Percentiles rank a stretch among this genome's conserved stretches.
phyloP scores from a whole-genome alignment of 2,797 vertebrate species.

The Myotis myotis region DNA sequence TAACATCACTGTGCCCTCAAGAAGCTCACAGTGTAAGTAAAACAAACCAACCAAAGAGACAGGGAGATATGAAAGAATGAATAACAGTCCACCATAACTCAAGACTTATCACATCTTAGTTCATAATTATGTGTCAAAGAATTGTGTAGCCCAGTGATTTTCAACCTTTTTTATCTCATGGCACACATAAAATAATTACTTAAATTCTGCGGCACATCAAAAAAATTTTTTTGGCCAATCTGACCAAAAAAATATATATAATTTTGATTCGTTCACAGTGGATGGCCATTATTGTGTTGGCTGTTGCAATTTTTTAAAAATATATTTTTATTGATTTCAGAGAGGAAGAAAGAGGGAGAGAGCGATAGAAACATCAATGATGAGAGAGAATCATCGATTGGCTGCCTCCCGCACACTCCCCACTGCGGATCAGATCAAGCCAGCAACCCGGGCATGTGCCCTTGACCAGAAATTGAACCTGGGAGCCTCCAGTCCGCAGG shows the following conservation, averaged over 20 bases:
- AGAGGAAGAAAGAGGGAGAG: no score
- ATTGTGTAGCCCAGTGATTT: not conserved
- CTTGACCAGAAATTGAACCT: no score
- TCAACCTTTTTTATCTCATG: not conserved
- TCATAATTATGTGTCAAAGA: not conserved
- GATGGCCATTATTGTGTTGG: not conserved
- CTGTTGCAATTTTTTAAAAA: not conserved
- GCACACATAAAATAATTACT: not conserved
- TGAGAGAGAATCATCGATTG: no score
- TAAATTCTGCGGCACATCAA: not conserved
- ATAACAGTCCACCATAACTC: not conserved
- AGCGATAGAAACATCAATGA: no score
- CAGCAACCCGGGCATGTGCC: no score
- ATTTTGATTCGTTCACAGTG: not conserved
- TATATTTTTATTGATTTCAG: no score
- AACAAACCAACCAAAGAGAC: not conserved
- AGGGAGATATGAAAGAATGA: not conserved
- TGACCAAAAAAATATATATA: not conserved
- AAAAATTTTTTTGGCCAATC: not conserved
- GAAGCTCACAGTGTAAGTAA: not conserved
- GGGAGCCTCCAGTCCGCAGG: no score
- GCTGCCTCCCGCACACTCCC: no score
- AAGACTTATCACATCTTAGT: not conserved
- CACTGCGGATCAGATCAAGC: no score
- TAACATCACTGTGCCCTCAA: not conserved